phyloP scores from a whole-genome alignment of 1,140 invertebrate species.

The Polypedilum vanderplanki region DNA sequence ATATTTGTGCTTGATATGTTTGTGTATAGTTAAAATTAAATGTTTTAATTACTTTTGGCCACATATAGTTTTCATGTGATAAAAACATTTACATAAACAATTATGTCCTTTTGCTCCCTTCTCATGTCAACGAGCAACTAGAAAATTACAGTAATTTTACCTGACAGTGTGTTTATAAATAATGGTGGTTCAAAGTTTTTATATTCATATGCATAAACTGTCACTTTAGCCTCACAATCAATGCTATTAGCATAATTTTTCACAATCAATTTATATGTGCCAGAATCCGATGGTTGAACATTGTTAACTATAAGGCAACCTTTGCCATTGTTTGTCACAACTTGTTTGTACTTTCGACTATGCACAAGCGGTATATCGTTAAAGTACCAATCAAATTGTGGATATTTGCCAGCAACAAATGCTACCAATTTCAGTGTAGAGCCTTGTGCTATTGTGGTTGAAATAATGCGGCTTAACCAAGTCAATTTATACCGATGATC shows the following conservation, averaged over 20 bases:
- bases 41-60: neutral
- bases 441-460: neutral
- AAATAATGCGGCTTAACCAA: neutral
- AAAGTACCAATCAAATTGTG: conserved; percentile 41
- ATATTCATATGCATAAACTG: conserved; percentile 21
- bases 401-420: conserved; percentile 38
- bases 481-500: conserved; percentile 13
- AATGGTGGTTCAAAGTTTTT: conserved; percentile 22
- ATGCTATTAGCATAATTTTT: conserved; percentile 25
- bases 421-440: conserved; percentile 3
- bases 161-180: neutral
- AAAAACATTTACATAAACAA: neutral
- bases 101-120: neutral
- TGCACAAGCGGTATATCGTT: conserved; percentile 39
- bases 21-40: too few species aligned
- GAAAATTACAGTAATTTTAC: conserved; percentile 1
- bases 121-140: neutral
- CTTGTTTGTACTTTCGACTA: conserved; percentile 31
- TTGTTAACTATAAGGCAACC: conserved; percentile 42
- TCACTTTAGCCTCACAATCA: conserved; percentile 21
- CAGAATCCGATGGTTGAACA: conserved; percentile 39
- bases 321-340: conserved; percentile 37
- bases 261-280: conserved; percentile 34
- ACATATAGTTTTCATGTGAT: neutral
- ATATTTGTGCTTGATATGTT: too few species aligned